Conservation (phyloP, 2,113 vertebrate species). For the Myotis brandtii region DNA sequence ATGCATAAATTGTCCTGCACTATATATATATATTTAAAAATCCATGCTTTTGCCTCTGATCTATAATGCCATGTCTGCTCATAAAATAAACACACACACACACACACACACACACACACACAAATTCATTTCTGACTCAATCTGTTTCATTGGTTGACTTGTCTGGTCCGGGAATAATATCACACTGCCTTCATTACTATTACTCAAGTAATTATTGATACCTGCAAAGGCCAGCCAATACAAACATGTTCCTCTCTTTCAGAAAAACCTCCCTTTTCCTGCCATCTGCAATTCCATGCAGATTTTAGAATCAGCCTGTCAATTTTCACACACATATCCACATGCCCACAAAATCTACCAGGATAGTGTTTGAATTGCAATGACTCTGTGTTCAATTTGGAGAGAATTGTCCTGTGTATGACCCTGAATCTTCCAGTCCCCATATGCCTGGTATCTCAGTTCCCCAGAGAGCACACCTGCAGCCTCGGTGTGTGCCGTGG, state of each 20-base stretch:
- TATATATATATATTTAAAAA: neutral
- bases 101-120: neutral
- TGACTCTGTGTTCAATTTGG: neutral
- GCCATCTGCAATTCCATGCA: neutral
- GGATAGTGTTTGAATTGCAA: neutral
- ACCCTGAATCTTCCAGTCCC: neutral
- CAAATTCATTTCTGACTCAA: neutral
- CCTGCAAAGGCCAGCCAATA: neutral
- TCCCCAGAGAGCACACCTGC: neutral
- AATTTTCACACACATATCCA: neutral
- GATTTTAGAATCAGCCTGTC: neutral
- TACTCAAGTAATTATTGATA: neutral
- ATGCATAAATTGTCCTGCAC: neutral
- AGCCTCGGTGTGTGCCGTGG: too few relatives aligned
- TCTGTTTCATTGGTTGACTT: neutral
- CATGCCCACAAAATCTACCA: neutral
- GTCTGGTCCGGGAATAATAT: neutral
- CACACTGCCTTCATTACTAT: neutral
- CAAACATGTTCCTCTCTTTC: neutral
- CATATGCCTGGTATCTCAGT: neutral
- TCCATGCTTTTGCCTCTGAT: neutral
- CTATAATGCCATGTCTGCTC: neutral
- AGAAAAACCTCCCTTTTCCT: neutral
- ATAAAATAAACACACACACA: neutral
- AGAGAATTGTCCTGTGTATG: neutral